Base-by-base conservation (phyloP, 2,113 vertebrate genomes). In the Cephalopholis sonnerati region DNA sequence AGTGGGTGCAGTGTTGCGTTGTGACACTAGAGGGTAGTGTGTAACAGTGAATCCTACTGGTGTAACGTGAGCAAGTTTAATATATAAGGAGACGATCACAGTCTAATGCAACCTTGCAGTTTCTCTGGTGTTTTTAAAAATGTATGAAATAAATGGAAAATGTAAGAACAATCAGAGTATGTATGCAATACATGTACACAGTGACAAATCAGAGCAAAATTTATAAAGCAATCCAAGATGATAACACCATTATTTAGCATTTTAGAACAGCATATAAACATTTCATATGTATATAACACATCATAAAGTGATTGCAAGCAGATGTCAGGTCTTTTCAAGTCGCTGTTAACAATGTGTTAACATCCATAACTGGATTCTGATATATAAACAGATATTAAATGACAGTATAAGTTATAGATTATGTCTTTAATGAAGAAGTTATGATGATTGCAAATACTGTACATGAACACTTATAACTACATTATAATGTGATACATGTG, bases 11-110 rank as follows among this genome's bases (percentile, higher is more conserved):
- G 85, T 89, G 55, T 68, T 39, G 0, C 16, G 51, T 1, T 36
- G 5, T 18, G 58, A 72, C 92, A 87, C 92, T 73, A 91, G 92
- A 82, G 89, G 88, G 83, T 3, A 81, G 69, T 85, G 9, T 83
- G 27, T 12, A 7, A 77, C 73, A 72, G 79, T 2, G 46, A 46
- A 89, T 79, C 13, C 7, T 0, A 29, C 44, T 29, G 7, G 0
- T 27, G n/a, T 17, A 39, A 41, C 16, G 20, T 7, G 1, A 41
- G 55, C 5, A 20, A 20, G 50, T 57, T 41, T 7, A 29, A 10
- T 1, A 5, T 22, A 4, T 1, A n/a, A 7, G 11, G 22, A 27
- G 13, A 50, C 24, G 13, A 65, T 24, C 29, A 16, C 15, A 36
- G 22, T 44, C 36, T 50, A 46, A 55, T 39, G 46, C 39, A 58